Percentiles rank a stretch among this genome's conserved stretches.
phyloP scores from a whole-genome alignment of 1,140 invertebrate species.

The Aradophagus sp. region DNA sequence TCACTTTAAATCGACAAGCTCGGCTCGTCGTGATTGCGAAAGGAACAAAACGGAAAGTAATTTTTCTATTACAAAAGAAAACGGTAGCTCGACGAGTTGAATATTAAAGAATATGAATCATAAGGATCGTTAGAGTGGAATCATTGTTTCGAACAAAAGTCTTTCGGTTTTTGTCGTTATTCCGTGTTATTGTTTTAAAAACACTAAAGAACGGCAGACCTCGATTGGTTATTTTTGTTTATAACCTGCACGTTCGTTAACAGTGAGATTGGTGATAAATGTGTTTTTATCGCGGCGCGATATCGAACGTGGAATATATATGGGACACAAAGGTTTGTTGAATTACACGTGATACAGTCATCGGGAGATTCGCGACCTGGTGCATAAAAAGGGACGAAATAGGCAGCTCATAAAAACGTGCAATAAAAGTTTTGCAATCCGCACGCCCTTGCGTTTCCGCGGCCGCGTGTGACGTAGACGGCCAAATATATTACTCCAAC shows the following conservation, averaged over 20 bases:
- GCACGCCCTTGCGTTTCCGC: constrained; percentile 17
- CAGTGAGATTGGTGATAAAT: constrained; percentile 35
- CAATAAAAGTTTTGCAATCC: constrained; percentile 53
- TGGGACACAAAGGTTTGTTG: constrained; percentile 26
- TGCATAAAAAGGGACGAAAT: constrained; percentile 38
- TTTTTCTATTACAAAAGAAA: too few species aligned
- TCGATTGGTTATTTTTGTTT: constrained; percentile 14
- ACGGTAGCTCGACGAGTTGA: too few species aligned
- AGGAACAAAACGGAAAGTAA: too few species aligned
- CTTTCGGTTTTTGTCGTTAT: too few species aligned
- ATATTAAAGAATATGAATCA: too few species aligned
- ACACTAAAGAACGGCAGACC: neutral
- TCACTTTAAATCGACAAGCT: too few species aligned
- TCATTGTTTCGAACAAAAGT: too few species aligned
- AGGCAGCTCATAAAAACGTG: constrained; percentile 39
- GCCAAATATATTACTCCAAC: constrained; percentile 52
- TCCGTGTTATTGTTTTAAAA: constrained; percentile 17
- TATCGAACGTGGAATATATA: constrained; percentile 27
- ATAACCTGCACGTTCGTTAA: constrained; percentile 19
- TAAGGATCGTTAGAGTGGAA: too few species aligned
- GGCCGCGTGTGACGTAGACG: constrained; percentile 44
- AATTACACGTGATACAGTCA: constrained; percentile 35
- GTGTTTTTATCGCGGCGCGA: constrained; percentile 25
- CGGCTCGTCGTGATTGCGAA: too few species aligned
- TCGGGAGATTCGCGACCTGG: constrained; percentile 22